Evolutionary conservation across 2,888 invertebrate species (phyloP).

Genomic region (Pycnomerus fuliginosus): DNA sequence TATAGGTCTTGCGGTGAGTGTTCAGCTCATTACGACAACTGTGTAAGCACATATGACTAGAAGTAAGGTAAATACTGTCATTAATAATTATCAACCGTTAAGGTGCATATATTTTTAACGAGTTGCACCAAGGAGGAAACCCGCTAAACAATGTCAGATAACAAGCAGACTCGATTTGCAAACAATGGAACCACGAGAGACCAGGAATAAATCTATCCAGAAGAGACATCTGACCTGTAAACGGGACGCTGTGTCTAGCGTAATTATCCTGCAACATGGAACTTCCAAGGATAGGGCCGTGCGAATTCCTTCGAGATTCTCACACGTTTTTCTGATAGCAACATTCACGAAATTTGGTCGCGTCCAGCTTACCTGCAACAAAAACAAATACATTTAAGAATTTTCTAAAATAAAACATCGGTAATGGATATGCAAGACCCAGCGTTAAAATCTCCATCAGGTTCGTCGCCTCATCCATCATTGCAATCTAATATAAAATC

Average conservation of each 20-base stretch:
- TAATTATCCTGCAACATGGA: constrained; percentile 29
- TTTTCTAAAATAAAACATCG: no score
- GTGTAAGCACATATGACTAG: constrained; percentile 11
- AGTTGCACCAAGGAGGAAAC: constrained; percentile 38
- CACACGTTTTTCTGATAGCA: constrained; percentile 8
- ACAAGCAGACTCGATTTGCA: constrained; percentile 50
- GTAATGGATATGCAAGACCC: no score
- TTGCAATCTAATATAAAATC: no score
- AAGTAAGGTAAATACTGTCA: constrained; percentile 19
- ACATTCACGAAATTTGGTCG: background rate
- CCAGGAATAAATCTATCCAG: constrained; percentile 43
- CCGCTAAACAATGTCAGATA: constrained; percentile 49
- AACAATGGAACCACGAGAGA: constrained; percentile 48
- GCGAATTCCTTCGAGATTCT: constrained; percentile 11
- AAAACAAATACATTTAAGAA: no score
- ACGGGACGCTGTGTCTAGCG: constrained; percentile 37
- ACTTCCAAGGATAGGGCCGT: constrained; percentile 6
- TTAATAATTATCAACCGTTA: constrained; percentile 36
- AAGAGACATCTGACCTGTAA: constrained; percentile 42
- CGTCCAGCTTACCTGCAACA: constrained; percentile 8
- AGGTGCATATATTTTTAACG: constrained; percentile 34
- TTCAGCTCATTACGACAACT: constrained; percentile 22
- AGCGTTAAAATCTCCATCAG: no score
- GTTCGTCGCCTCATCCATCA: no score
- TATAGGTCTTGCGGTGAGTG: constrained; percentile 14